Evolutionary conservation across 30 jellyfish, hydroid and myxozoan genomes (phyloP).

Genomic region (Pelagia noctiluca): DNA sequence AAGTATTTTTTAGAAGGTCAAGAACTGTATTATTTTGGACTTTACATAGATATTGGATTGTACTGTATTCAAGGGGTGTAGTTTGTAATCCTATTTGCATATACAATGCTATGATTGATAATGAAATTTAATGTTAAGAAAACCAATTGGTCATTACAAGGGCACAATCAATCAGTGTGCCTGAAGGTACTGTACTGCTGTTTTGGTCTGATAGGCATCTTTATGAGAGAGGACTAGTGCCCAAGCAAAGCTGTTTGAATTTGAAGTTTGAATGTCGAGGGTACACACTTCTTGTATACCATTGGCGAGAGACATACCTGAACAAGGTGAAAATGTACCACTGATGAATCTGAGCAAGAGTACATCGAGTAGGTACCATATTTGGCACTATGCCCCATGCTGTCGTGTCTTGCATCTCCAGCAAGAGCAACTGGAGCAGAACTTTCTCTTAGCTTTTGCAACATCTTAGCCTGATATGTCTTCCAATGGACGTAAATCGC

Average conservation of each 20-base stretch:
- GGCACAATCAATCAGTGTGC: too few species aligned
- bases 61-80: too few species aligned
- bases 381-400: slow-evolving; percentile 2
- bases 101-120: too few species aligned
- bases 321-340: slow-evolving; percentile 18
- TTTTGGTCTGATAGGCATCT: too few species aligned
- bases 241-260: not conserved
- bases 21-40: too few species aligned
- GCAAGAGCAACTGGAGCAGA: not conserved
- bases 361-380: slow-evolving; percentile 26
- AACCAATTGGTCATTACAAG: too few species aligned
- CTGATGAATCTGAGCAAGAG: slow-evolving; percentile 28
- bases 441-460: not conserved
- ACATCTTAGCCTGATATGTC: not conserved
- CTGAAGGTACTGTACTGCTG: too few species aligned
- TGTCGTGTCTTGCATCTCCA: not conserved
- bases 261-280: not conserved
- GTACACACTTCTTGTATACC: not conserved
- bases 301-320: slow-evolving; percentile 7
- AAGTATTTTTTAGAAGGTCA: too few species aligned
- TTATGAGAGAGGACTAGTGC: not conserved
- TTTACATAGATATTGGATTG: too few species aligned
- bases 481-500: slow-evolving; percentile 5
- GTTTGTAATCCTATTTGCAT: too few species aligned
- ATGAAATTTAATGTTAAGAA: too few species aligned